Percentiles rank a stretch among this genome's conserved stretches.
These are phyloP conservation scores for Phthorimaea operculella DNA, from an alignment of 1,140 invertebrate species.

Conservation along the genomic window DNA sequence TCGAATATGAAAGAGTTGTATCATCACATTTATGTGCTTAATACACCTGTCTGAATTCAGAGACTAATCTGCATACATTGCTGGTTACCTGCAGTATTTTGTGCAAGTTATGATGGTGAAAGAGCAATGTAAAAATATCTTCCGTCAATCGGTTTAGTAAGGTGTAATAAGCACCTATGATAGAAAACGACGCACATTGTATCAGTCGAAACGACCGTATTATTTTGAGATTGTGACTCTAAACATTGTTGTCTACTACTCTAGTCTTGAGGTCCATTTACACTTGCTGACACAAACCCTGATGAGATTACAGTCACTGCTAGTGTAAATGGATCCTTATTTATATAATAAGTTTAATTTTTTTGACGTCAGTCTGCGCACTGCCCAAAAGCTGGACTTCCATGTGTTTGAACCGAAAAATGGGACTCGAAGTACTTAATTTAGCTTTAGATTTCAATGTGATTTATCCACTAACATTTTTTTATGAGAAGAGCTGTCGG, in stretches of 20 bases:
- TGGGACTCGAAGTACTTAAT: constrained; percentile 51
- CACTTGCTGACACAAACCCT: constrained; percentile 9
- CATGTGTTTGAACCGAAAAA: constrained; percentile 15
- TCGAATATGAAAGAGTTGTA: no score
- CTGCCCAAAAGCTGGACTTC: constrained; percentile 42
- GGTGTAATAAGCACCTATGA: not conserved
- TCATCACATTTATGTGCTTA: no score
- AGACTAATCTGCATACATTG: no score
- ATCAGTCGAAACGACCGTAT: constrained; percentile 20
- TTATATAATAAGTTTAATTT: constrained; percentile 44
- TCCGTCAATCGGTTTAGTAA: no score
- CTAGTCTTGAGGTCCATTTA: constrained; percentile 46
- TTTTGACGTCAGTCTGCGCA: constrained; percentile 38
- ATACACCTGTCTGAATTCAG: no score
- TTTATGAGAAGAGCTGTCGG: constrained; percentile 28
- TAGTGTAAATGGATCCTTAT: constrained; percentile 31
- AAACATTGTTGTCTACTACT: constrained; percentile 33
- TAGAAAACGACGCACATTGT: constrained; percentile 22
- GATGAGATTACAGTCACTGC: not conserved
- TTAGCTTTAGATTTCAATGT: constrained; percentile 42
- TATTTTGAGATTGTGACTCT: constrained; percentile 40
- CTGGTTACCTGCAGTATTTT: no score
- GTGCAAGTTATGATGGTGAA: no score
- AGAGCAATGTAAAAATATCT: no score
- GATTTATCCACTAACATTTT: constrained; percentile 30